phyloP scores from a whole-genome alignment of 2,888 invertebrate species.

The Pilophorus perplexus region DNA sequence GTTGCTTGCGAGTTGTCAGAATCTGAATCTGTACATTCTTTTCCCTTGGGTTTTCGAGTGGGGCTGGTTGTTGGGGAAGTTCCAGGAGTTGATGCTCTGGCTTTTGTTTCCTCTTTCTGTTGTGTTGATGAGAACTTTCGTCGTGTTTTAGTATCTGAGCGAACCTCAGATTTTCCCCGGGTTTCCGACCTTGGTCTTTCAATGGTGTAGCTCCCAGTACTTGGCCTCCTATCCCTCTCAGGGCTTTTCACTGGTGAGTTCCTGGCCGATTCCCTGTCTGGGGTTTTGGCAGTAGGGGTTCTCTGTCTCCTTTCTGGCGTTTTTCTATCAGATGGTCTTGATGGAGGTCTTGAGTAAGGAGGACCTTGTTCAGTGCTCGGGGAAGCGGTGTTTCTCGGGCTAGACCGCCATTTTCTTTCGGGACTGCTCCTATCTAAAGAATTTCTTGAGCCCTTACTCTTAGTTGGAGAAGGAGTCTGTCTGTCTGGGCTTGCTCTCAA shows the following conservation, averaged over 20 bases:
- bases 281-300: slow-evolving; percentile 44
- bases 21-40: slow-evolving; percentile 47
- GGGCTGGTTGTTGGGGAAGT: slow-evolving; percentile 59
- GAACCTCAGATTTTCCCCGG: slow-evolving; percentile 25
- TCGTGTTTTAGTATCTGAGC: slow-evolving; percentile 45
- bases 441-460: slow-evolving; percentile 47
- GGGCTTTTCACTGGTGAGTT: slow-evolving; percentile 45
- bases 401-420: slow-evolving; percentile 45
- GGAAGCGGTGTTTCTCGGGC: slow-evolving; percentile 45
- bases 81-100: slow-evolving; percentile 51
- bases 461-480: slow-evolving; percentile 51
- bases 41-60: slow-evolving; percentile 51
- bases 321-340: slow-evolving; percentile 1
- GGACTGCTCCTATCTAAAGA: slow-evolving; percentile 51
- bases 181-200: slow-evolving; percentile 41
- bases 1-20: slow-evolving; percentile 49
- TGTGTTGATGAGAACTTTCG: slow-evolving; percentile 50
- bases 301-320: slow-evolving; percentile 38
- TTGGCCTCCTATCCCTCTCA: slow-evolving; percentile 46
- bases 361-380: slow-evolving; percentile 14
- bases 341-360: slow-evolving; percentile 9
- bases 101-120: slow-evolving; percentile 51
- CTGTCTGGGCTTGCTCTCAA: slow-evolving; percentile 62
- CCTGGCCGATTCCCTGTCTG: slow-evolving; percentile 45
- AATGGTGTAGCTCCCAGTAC: slow-evolving; percentile 47